Base-by-base conservation (phyloP, 2,113 vertebrate species). In the Rattus rattus region DNA sequence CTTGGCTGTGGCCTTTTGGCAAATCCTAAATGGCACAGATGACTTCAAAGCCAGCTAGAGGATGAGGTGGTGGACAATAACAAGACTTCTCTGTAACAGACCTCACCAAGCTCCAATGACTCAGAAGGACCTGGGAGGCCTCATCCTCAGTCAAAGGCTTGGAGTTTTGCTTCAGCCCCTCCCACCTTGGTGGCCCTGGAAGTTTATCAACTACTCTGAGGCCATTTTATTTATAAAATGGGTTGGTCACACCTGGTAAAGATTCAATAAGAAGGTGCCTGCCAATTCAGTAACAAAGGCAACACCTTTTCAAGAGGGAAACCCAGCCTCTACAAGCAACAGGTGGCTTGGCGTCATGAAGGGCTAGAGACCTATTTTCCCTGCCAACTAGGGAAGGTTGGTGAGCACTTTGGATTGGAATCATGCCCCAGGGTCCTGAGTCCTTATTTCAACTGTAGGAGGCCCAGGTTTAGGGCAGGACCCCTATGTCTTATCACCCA, bases 391-490 rank as follows among this genome's bases (percentile, higher is more conserved):
- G 88, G 56, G 19, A 36, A 61, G 70, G 77, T 90, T 93, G 79
- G 75, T 52, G 91, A 94, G 84, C 87, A 92, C 84, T 94, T 94
- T 91, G 90, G 86, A 84, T 54, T 92, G 11, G 33, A 69, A 33
- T 70, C 52, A 36, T 90, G n/a, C 70, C n/a, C 61, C 0, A 8
- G 28, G 94, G 22, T 8, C 39, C 67, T 0, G 14, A 28, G 33
- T 7, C 67, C 59, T 33, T 36, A 26, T 36, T n/a, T 43, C 33
- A 22, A 56, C 61, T 84, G 28, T 54, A 36, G n/a, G 11, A 56
- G 81, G 88, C 75, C 36, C 49, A 65, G 67, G 56, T 73, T 49
- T n/a, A 0, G 4, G n/a, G 79, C 7, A 84, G 87, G 69, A 56
- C 28, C 70, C 67, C 43, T 1, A 2, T 70, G 72, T 52, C 67